Evolutionary conservation across 2,113 vertebrate genomes (phyloP).

Genomic region (Tachycineta bicolor): DNA sequence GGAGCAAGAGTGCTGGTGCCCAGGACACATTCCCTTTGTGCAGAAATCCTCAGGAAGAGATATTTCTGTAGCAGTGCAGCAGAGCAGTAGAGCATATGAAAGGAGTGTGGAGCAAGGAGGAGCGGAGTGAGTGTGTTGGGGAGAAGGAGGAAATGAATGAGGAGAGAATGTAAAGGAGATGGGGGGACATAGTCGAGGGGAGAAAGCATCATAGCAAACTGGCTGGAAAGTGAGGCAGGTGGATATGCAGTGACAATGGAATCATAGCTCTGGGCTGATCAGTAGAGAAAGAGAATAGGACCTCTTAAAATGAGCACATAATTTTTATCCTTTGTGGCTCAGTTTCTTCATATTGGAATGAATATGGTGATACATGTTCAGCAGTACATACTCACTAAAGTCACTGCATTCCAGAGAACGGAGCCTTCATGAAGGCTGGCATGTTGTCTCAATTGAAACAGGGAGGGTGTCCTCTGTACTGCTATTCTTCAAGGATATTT

Average conservation of each 20-base stretch:
- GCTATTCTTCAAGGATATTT: background rate
- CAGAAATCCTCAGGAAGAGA: background rate
- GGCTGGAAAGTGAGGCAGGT: background rate
- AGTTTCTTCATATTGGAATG: background rate
- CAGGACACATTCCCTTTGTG: background rate
- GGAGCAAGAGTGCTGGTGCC: background rate
- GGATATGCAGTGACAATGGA: background rate
- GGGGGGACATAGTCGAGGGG: background rate
- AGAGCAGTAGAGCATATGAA: background rate
- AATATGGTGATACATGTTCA: background rate
- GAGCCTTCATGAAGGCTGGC: background rate
- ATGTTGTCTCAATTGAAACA: background rate
- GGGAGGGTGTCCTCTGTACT: background rate
- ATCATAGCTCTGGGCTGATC: background rate
- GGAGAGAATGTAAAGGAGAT: background rate
- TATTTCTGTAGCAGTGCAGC: background rate
- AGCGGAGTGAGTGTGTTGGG: background rate
- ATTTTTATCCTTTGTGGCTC: background rate
- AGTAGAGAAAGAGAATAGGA: background rate
- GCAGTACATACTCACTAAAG: background rate
- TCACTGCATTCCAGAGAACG: background rate
- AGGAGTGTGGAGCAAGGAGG: background rate
- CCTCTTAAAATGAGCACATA: background rate
- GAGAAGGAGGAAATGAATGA: background rate
- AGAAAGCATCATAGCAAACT: background rate